Conservation (phyloP, 2,888 invertebrate species). For the Tipula unca region DNA sequence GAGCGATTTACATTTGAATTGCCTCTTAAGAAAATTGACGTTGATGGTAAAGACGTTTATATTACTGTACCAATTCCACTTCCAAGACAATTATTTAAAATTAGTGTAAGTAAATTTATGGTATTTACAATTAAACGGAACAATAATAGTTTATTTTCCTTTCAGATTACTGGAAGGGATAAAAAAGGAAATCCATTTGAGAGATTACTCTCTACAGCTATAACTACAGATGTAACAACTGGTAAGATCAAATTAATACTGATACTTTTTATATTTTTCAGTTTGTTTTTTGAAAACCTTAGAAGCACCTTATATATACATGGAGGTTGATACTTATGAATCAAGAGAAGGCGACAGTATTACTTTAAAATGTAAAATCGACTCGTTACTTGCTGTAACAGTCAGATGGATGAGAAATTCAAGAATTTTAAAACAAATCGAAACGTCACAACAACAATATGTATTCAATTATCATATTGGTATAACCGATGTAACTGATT, state of each 20-base stretch:
- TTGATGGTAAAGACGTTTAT: conserved; percentile 37
- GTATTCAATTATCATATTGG: conserved; percentile 23
- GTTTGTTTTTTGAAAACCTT: conserved; percentile 23
- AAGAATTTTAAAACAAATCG: conserved; percentile 16
- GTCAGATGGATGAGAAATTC: conserved; percentile 23
- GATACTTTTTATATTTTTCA: neutral
- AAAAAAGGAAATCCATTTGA: conserved; percentile 50
- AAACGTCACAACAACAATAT: neutral
- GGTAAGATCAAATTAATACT: conserved; percentile 22
- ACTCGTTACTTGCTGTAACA: conserved; percentile 53
- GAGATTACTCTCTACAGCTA: conserved; percentile 56
- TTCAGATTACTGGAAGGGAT: conserved; percentile 56
- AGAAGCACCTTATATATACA: conserved; percentile 49
- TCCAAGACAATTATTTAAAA: conserved; percentile 56
- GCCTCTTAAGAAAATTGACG: conserved; percentile 32
- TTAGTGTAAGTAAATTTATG: conserved; percentile 43
- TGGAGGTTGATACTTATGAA: conserved; percentile 37
- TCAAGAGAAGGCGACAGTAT: conserved; percentile 39
- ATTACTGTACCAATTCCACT: conserved; percentile 52
- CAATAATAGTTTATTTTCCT: neutral
- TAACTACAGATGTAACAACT: conserved; percentile 38
- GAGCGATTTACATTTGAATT: conserved; percentile 38
- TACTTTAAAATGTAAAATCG: conserved; percentile 49
- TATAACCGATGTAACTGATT: conserved; percentile 36
- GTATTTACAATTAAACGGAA: neutral